Percentiles rank a stretch among this genome's conserved stretches.
These are phyloP conservation scores for Nothoprocta perdicaria DNA, from an alignment of 2,113 vertebrate genomes.

Conservation along the genomic window DNA sequence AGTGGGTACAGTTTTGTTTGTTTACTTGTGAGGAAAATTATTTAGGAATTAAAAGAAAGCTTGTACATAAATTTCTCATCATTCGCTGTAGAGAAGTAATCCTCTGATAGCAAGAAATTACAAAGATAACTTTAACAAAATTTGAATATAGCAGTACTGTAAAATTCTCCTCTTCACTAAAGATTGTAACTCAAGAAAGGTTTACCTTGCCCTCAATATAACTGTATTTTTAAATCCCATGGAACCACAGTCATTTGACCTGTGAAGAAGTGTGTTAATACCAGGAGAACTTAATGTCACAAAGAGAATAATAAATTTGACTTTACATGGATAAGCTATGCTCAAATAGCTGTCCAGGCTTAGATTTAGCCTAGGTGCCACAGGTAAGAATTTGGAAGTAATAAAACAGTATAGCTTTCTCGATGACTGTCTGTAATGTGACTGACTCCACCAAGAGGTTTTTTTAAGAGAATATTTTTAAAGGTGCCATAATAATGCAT, in stretches of 20 bases:
- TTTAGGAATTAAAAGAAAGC: not conserved
- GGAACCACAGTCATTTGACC: not conserved
- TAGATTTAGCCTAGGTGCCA: not conserved
- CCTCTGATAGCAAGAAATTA: not conserved
- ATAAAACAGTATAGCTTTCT: not conserved
- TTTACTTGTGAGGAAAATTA: not conserved
- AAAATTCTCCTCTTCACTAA: not conserved
- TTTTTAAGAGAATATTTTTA: not conserved
- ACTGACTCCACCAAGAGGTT: not conserved
- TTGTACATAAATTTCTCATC: not conserved
- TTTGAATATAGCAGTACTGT: not conserved
- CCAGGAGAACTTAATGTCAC: not conserved
- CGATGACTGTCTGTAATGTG: not conserved
- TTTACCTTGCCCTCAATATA: conserved; percentile 39
- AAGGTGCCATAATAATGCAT: not conserved
- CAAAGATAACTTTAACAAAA: conserved; percentile 13
- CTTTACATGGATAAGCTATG: not conserved
- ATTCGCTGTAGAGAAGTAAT: not conserved
- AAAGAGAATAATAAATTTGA: not conserved
- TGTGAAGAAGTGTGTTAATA: conserved; percentile 20
- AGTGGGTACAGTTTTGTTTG: not conserved
- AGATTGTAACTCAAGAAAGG: conserved; percentile 8
- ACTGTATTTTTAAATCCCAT: conserved; percentile 31
- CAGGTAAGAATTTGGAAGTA: not conserved
- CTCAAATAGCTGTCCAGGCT: not conserved